phyloP scores from a whole-genome alignment of 2,113 vertebrate species.

The Spea multiplicata region DNA sequence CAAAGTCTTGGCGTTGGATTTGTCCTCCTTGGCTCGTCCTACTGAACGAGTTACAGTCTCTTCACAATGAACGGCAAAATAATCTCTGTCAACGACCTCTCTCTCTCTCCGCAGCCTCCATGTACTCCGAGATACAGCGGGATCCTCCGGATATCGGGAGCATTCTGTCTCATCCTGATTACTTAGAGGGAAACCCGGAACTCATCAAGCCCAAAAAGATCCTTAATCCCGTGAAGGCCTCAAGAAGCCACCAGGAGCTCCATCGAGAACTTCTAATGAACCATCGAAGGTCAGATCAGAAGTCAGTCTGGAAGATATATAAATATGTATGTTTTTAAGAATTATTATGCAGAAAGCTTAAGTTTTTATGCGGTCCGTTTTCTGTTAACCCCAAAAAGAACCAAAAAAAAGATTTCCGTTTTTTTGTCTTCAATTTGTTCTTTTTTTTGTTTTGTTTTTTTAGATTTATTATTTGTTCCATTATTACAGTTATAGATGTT shows the following conservation, averaged over 20 bases:
- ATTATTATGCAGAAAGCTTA: too few species aligned
- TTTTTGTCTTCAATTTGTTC: too few species aligned
- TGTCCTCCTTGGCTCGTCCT: too few species aligned
- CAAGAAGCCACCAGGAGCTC: conserved; percentile 81
- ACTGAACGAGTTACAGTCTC: neutral
- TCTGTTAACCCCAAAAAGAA: too few species aligned
- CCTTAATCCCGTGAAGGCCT: conserved; percentile 78
- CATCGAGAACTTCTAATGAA: conserved; percentile 83
- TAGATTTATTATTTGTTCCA: too few species aligned
- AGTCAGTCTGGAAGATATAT: too few species aligned
- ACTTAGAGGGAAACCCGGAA: conserved; percentile 72
- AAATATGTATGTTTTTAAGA: too few species aligned
- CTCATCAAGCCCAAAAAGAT: conserved; percentile 87
- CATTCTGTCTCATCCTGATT: conserved; percentile 72
- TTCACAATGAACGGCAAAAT: neutral
- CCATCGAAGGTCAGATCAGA: conserved; percentile 73
- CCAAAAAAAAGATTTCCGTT: too few species aligned
- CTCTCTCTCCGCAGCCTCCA: conserved; percentile 66
- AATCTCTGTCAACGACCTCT: neutral
- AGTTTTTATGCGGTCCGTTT: too few species aligned
- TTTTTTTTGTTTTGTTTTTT: too few species aligned
- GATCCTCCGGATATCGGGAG: conserved; percentile 65
- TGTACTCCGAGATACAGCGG: conserved; percentile 79
- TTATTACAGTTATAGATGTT: too few species aligned
- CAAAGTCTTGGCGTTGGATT: neutral